Percentiles rank a stretch among this genome's conserved stretches.
Evolutionary conservation across 2,888 invertebrate genomes (phyloP).

Genomic region (Thelaira solivaga): DNA sequence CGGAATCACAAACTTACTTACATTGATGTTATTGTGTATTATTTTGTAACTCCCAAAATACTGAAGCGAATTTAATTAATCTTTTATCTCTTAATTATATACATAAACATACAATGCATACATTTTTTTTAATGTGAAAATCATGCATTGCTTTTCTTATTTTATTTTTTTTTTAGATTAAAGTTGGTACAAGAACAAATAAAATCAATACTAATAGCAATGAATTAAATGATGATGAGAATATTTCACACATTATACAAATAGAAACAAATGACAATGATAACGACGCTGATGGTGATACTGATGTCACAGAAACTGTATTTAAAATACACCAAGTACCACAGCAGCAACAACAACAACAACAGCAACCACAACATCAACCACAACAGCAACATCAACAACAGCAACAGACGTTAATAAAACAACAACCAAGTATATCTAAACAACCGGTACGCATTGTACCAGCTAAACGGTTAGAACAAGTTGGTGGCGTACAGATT

Average conservation of each 20-base stretch:
- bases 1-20: no score
- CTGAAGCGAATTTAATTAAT: no score
- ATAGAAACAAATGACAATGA: slow-evolving; percentile 58
- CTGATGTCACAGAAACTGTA: slow-evolving; percentile 53
- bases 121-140: no score
- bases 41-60: no score
- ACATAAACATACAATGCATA: neutral
- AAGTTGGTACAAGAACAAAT: slow-evolving; percentile 24
- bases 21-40: no score
- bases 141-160: no score
- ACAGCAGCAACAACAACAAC: slow-evolving; percentile 40
- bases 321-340: slow-evolving; percentile 39
- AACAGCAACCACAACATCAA: slow-evolving; percentile 28
- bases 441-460: slow-evolving; percentile 60
- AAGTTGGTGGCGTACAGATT: slow-evolving; percentile 68
- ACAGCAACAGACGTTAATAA: slow-evolving; percentile 48
- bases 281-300: no score
- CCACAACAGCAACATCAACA: slow-evolving; percentile 45
- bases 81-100: neutral
- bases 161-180: slow-evolving; percentile 28
- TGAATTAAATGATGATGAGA: slow-evolving; percentile 42
- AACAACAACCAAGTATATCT: slow-evolving; percentile 27
- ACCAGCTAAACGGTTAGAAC: slow-evolving; percentile 68
- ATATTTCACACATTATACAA: slow-evolving; percentile 63
- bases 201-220: neutral